Conservation (phyloP, 2,797 vertebrate genomes). For the Linurgus olivaceus region DNA sequence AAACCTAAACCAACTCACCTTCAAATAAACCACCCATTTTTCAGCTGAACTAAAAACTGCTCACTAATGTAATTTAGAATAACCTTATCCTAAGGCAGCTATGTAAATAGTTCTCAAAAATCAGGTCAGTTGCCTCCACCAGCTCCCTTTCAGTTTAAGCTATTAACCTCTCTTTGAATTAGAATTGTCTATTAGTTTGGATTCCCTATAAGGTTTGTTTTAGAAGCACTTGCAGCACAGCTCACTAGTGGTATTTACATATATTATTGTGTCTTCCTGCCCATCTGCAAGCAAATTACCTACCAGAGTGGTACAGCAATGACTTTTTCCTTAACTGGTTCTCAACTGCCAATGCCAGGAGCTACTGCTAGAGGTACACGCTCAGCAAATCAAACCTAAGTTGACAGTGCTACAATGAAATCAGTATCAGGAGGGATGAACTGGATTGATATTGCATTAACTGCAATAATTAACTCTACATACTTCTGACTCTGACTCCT, state of each 20-base stretch:
- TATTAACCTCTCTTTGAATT: background rate
- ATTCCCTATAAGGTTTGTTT: background rate
- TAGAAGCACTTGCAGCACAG: background rate
- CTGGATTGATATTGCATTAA: background rate
- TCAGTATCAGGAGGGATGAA: background rate
- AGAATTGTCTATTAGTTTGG: background rate
- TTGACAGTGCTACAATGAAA: background rate
- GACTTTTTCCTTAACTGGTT: background rate
- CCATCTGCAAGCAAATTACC: background rate
- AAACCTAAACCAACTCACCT: background rate
- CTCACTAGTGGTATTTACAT: background rate
- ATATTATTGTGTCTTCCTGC: background rate
- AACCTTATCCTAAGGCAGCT: background rate
- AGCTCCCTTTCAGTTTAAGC: background rate
- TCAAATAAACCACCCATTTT: background rate
- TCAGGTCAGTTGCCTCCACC: background rate
- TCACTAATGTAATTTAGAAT: background rate
- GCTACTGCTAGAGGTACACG: background rate
- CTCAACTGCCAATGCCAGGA: background rate
- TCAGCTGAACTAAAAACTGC: background rate
- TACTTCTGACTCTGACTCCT: conserved; percentile 97
- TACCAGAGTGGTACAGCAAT: background rate
- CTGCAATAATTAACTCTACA: background rate
- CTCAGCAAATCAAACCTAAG: background rate
- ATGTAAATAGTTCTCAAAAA: background rate